Percentiles rank a stretch among this genome's conserved stretches.
Evolutionary conservation across 2,888 invertebrate genomes (phyloP).

Genomic region (Heteromyza rotundicornis): DNA sequence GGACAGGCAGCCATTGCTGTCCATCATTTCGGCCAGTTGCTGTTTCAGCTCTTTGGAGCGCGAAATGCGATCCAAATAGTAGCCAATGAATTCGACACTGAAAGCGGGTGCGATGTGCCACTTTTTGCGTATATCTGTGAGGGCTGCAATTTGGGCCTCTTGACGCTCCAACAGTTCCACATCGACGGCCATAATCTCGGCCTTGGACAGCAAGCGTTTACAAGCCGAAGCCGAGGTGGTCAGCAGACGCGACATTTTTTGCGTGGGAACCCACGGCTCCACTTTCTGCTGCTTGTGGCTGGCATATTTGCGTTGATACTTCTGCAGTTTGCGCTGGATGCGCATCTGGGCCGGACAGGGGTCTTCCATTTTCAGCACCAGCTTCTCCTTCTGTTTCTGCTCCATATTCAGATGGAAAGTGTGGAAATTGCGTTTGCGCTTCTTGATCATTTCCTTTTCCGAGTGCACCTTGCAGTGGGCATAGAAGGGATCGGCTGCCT

Average conservation of each 20-base stretch:
- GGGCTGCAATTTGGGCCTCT: constrained; percentile 80
- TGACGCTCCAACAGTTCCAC: constrained; percentile 81
- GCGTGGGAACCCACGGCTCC: constrained; percentile 92
- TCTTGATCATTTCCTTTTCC: constrained; percentile 84
- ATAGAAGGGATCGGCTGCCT: constrained; percentile 96
- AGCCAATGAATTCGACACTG: constrained; percentile 92
- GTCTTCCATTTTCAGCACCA: constrained; percentile 45
- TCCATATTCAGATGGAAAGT: constrained; percentile 82
- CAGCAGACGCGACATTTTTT: constrained; percentile 90
- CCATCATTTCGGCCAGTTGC: constrained; percentile 76
- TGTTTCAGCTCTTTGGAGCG: constrained; percentile 80
- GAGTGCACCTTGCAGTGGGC: constrained; percentile 96
- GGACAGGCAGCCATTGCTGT: constrained; percentile 75
- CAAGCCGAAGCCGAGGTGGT: constrained; percentile 91
- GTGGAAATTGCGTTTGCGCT: constrained; percentile 83
- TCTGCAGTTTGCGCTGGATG: constrained; percentile 80
- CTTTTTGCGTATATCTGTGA: constrained; percentile 87
- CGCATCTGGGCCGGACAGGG: constrained; percentile 74
- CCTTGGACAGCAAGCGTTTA: constrained; percentile 80
- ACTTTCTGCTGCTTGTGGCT: constrained; percentile 75
- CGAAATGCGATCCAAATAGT: constrained; percentile 88
- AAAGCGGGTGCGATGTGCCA: constrained; percentile 96
- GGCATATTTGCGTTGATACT: constrained; percentile 84
- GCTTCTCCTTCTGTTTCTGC: constrained; percentile 66
- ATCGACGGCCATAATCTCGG: constrained; percentile 89